A percentile compares a stretch with the other conserved stretches of the same genome.
Conservation (phyloP, 2,113 vertebrate genomes). For the Axis porcinus region DNA sequence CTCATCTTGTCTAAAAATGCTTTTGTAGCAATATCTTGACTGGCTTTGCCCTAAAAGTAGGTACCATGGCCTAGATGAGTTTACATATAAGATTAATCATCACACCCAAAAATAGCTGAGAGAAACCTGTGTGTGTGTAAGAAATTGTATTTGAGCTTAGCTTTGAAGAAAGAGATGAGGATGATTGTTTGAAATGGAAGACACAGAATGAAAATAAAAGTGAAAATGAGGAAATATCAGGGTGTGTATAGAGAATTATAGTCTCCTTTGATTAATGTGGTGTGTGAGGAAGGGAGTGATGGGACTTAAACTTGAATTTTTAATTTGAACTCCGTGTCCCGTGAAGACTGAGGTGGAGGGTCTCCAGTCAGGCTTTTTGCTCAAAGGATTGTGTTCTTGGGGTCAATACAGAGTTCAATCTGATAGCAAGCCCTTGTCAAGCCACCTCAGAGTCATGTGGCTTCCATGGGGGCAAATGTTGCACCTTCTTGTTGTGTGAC, state of each 20-base stretch:
- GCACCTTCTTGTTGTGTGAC: neutral
- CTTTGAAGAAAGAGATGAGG: neutral
- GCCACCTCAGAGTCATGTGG: neutral
- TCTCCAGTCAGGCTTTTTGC: neutral
- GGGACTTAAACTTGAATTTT: neutral
- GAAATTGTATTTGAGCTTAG: neutral
- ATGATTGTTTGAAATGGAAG: slow-evolving; percentile 4
- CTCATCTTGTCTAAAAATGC: neutral
- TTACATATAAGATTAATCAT: neutral
- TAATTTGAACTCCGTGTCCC: neutral
- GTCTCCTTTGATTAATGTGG: neutral
- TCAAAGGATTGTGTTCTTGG: neutral
- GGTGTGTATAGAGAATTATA: neutral
- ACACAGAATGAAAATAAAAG: neutral
- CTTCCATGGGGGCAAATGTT: neutral
- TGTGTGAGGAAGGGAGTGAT: neutral
- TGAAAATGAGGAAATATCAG: neutral
- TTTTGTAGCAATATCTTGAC: neutral
- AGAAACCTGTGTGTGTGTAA: neutral
- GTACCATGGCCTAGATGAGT: neutral
- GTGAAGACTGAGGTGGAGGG: neutral
- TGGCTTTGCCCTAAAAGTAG: neutral
- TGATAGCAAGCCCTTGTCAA: neutral
- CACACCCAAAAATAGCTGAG: neutral
- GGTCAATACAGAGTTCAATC: neutral